phyloP scores from a whole-genome alignment of 2,113 vertebrate species.

The Corythornis madagascariensis region DNA sequence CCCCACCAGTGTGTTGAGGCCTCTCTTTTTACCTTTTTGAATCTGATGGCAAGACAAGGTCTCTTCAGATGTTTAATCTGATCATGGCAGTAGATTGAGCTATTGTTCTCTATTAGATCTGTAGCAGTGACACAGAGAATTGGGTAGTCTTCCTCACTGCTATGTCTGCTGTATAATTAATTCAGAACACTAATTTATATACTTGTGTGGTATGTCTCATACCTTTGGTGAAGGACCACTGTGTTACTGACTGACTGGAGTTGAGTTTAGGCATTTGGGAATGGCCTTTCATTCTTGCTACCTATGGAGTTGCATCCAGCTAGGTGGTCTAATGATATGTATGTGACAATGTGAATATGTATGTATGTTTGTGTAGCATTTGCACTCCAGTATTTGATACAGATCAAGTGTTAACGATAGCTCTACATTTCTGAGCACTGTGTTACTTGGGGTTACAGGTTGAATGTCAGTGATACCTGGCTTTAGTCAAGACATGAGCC shows the following conservation, averaged over 20 bases:
- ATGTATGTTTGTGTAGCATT: background rate
- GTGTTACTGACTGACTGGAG: background rate
- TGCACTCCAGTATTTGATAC: background rate
- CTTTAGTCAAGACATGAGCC: background rate
- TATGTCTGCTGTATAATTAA: background rate
- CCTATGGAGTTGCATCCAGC: background rate
- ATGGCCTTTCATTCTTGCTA: background rate
- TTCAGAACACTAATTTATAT: background rate
- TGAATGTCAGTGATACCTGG: background rate
- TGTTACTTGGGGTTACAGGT: background rate
- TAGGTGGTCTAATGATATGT: fast-evolving
- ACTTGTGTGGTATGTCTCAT: background rate
- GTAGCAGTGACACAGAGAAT: background rate
- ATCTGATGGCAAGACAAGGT: background rate
- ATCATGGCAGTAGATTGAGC: background rate
- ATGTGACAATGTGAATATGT: background rate
- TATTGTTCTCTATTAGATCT: background rate
- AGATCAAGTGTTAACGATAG: background rate
- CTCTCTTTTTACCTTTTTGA: background rate
- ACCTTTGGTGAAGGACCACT: background rate
- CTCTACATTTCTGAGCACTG: background rate
- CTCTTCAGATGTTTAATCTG: background rate
- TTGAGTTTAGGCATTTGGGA: background rate
- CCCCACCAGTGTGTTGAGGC: background rate
- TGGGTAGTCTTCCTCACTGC: background rate